phyloP scores from a whole-genome alignment of 2,113 vertebrate species.

The Pterocles burchelli region DNA sequence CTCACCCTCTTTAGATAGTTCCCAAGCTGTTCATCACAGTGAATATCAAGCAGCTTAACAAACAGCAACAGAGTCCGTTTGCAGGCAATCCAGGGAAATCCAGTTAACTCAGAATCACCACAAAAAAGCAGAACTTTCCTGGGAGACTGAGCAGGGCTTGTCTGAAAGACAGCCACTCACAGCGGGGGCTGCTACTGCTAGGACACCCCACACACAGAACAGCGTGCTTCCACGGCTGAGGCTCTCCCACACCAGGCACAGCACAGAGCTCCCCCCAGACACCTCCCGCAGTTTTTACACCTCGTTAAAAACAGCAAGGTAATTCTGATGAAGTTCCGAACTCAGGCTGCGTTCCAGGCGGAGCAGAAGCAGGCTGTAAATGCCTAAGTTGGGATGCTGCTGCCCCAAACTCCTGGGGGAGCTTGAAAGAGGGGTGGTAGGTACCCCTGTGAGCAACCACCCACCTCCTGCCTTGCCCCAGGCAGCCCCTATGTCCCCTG shows the following conservation, averaged over 20 bases:
- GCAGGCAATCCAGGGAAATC: neutral
- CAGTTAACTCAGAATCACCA: neutral
- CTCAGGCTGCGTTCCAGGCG: neutral
- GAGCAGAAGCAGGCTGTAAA: neutral
- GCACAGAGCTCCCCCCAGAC: neutral
- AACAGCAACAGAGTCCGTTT: neutral
- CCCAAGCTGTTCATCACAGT: neutral
- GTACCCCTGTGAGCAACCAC: neutral
- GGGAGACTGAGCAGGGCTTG: accelerated
- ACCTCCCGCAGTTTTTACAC: neutral
- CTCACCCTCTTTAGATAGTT: neutral
- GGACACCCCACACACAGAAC: neutral
- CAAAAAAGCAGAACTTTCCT: neutral
- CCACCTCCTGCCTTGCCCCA: neutral
- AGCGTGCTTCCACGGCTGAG: neutral
- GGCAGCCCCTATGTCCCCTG: neutral
- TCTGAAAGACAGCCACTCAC: neutral
- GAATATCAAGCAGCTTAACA: neutral
- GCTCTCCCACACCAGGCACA: neutral
- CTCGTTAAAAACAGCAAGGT: neutral
- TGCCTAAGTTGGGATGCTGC: neutral
- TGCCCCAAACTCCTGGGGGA: neutral
- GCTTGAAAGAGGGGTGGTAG: neutral
- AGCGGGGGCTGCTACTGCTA: accelerated
- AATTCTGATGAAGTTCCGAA: neutral